Base-by-base conservation (phyloP, 2,888 invertebrate species). In the Agrotis puta region DNA sequence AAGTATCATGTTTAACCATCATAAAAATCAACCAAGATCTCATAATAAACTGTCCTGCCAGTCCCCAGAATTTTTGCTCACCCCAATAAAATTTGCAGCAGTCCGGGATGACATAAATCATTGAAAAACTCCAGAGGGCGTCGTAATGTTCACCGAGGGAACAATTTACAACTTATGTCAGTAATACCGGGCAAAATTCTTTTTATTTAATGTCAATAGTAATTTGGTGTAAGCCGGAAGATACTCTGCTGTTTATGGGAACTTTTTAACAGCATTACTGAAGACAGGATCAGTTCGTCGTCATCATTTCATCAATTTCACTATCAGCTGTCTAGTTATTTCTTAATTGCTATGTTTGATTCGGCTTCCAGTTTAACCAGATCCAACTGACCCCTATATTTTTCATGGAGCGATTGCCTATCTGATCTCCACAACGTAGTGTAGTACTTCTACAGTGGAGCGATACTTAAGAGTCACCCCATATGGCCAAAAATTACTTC, bases 151-250 rank as follows among this genome's bases (percentile, higher is more conserved):
- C 63, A 54, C 50, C 56, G 58, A 64, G 70, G 64, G 70, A 62
- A 74, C 68, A 73, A 83, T 72, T 81, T 62, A 83, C 74, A 79
- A 73, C 79, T 72, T 77, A 77, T 70, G 77, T 66, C 70, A 54
- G 68, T 75, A 57, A 68, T 71, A 56, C 68, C 6, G 27, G 79
- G 7, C 51, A 27, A 48, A 66, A 66, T 50, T 67, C 22, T 74
- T 74, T 73, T 58, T 51, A 65, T 65, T 67, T 77, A 51, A 79
- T 63, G 73, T 50, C 53, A 63, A 63, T 53, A 79, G 51, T 59
- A 27, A 74, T 56, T 65, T 45, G 43, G 24, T 59, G 20, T 43
- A 33, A 64, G 51, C 58, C 48, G 53, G 43, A 78, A 63, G 48
- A 47, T 13, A 50, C 24, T 20, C 13, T 2, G 18, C 4, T 33